These are phyloP conservation scores for Drosophila grimshawi DNA, from an alignment of 1,140 invertebrate genomes.

Conservation along the genomic window DNA sequence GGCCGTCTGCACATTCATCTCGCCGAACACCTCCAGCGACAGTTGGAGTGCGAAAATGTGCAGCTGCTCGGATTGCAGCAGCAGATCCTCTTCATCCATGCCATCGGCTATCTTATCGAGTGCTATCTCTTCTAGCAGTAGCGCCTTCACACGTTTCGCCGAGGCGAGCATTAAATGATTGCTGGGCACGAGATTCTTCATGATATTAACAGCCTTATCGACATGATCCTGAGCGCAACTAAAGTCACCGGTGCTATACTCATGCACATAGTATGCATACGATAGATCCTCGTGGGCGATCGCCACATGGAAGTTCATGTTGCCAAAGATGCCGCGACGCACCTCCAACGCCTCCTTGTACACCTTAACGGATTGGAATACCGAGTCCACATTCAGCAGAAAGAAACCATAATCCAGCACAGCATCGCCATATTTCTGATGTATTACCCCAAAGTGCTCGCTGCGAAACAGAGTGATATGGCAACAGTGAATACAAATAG, in stretches of 20 bases:
- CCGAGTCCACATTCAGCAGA: conserved; percentile 94
- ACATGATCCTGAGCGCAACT: conserved; percentile 91
- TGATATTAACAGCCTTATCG: conserved; percentile 92
- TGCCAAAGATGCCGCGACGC: conserved; percentile 91
- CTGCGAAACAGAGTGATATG: conserved; percentile 33
- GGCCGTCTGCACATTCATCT: conserved; percentile 96
- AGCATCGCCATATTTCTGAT: conserved; percentile 93
- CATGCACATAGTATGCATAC: conserved; percentile 95
- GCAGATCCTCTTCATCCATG: conserved; percentile 85
- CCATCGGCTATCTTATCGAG: conserved; percentile 88
- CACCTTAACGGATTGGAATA: conserved; percentile 91
- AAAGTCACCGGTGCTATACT: conserved; percentile 95
- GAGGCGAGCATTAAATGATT: conserved; percentile 94
- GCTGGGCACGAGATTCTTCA: conserved; percentile 90
- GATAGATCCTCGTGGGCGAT: conserved; percentile 95
- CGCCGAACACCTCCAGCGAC: conserved; percentile 92
- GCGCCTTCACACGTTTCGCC: conserved; percentile 94
- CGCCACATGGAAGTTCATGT: conserved; percentile 93
- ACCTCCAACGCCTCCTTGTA: conserved; percentile 93
- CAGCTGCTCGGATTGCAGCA: conserved; percentile 91
- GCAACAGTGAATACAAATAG: background rate
- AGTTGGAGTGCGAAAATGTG: conserved; percentile 92
- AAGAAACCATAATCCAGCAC: conserved; percentile 96
- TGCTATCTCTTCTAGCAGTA: conserved; percentile 97
- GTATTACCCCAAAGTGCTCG: conserved; percentile 87